These are phyloP conservation scores for Ganaspis brasiliensis DNA, from an alignment of 2,888 invertebrate genomes.

Conservation along the genomic window DNA sequence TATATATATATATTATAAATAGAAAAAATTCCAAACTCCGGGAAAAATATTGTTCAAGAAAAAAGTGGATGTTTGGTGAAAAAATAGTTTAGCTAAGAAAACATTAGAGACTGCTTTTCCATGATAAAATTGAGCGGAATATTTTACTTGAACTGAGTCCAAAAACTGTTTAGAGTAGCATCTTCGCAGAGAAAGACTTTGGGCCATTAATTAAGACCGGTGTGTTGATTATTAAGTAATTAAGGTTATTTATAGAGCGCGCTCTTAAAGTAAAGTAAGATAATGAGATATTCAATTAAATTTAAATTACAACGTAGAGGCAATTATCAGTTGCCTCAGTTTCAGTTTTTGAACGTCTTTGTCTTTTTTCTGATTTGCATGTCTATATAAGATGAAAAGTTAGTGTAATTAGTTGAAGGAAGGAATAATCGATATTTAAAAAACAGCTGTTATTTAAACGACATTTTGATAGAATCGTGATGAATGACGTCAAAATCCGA, in stretches of 20 bases:
- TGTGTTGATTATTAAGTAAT: slow-evolving; percentile 5
- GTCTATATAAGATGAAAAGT: too few relatives aligned
- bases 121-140: too few relatives aligned
- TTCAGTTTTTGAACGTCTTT: neutral
- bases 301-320: neutral
- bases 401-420: neutral
- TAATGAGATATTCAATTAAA: slow-evolving; percentile 18
- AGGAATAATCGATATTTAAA: slow-evolving; percentile 1
- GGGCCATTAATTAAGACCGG: neutral
- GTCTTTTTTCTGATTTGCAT: neutral
- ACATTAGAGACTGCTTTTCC: too few relatives aligned
- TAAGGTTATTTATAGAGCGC: slow-evolving; percentile 1
- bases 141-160: too few relatives aligned
- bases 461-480: slow-evolving; percentile 31
- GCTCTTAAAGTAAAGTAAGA: neutral
- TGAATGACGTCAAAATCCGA: slow-evolving; percentile 32
- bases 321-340: slow-evolving; percentile 4
- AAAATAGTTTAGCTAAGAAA: too few relatives aligned
- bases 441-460: slow-evolving; percentile 1
- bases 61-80: too few relatives aligned
- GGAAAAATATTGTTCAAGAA: too few relatives aligned
- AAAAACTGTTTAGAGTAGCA: neutral
- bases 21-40: too few relatives aligned
- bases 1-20: too few relatives aligned
- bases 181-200: neutral